A percentile compares a stretch with the other conserved stretches of the same genome.
Evolutionary conservation across 2,113 vertebrate genomes (phyloP).

Genomic region (Callaeas wilsoni): DNA sequence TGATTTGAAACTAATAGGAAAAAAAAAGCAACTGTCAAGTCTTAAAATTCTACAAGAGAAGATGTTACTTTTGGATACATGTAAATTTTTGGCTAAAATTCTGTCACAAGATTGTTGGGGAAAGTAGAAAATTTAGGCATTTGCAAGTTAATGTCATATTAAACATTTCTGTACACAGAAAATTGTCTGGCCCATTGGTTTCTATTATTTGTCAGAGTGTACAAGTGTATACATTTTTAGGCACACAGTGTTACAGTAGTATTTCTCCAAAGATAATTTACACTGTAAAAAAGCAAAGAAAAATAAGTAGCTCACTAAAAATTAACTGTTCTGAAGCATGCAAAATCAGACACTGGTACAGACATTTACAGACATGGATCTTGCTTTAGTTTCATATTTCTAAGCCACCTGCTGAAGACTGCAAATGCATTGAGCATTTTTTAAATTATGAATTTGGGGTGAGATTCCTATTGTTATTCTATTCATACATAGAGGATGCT

Average conservation of each 20-base stretch:
- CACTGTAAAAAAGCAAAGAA: background rate
- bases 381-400: background rate
- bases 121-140: background rate
- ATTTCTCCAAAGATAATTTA: background rate
- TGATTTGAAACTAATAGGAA: background rate
- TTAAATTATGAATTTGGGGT: background rate
- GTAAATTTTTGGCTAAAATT: background rate
- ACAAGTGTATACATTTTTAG: background rate
- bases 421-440: background rate
- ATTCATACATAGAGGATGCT: background rate
- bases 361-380: background rate
- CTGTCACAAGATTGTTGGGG: background rate
- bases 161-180: background rate
- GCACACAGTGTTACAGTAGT: rapidly evolving
- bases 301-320: background rate
- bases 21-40: background rate
- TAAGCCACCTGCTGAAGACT: background rate
- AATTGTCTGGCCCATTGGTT: background rate
- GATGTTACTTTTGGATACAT: background rate
- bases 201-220: background rate
- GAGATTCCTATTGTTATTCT: background rate
- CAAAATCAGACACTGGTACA: background rate
- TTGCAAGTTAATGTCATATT: background rate
- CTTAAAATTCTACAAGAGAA: background rate
- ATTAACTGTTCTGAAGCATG: background rate